These are phyloP conservation scores for Pampus argenteus DNA, from an alignment of 2,797 vertebrate genomes.

Conservation along the genomic window DNA sequence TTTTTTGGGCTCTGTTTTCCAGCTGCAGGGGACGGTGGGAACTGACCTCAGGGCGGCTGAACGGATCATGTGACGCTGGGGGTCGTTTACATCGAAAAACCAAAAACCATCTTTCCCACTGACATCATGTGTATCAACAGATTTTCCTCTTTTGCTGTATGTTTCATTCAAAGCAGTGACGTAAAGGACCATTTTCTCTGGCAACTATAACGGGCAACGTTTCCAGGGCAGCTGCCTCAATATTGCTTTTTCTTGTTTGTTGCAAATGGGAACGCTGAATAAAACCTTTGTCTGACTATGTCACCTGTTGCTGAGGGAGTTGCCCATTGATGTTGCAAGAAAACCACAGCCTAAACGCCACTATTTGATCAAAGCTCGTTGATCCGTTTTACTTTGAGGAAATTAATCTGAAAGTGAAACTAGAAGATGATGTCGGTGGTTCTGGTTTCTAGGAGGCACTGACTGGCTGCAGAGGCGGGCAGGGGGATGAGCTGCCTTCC, in stretches of 20 bases:
- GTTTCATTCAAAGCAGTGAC: neutral
- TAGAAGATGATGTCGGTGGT: neutral
- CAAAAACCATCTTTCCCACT: slow-evolving; percentile 42
- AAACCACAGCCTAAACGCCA: neutral
- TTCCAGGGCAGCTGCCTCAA: slow-evolving; percentile 32
- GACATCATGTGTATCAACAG: neutral
- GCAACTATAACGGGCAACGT: slow-evolving; percentile 8
- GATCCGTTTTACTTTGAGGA: neutral
- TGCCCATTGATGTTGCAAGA: neutral
- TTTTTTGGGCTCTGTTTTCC: slow-evolving; percentile 73
- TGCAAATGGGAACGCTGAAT: slow-evolving; percentile 13
- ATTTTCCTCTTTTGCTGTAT: neutral
- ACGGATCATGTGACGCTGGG: slow-evolving; percentile 10
- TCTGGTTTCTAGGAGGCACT: slow-evolving; percentile 87
- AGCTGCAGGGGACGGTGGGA: slow-evolving; percentile 79
- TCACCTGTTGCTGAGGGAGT: slow-evolving; percentile 16
- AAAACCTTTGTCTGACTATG: neutral
- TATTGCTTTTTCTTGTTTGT: slow-evolving; percentile 11
- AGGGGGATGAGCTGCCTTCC: slow-evolving; percentile 89
- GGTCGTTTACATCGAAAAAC: slow-evolving; percentile 12
- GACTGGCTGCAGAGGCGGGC: slow-evolving; percentile 93
- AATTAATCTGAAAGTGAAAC: neutral
- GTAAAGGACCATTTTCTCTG: neutral
- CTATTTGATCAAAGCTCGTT: neutral
- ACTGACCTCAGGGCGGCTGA: slow-evolving; percentile 58